These are phyloP conservation scores for Bergia sp. DNA, from an alignment of 92 coral and sea anemone genomes.

Conservation along the genomic window DNA sequence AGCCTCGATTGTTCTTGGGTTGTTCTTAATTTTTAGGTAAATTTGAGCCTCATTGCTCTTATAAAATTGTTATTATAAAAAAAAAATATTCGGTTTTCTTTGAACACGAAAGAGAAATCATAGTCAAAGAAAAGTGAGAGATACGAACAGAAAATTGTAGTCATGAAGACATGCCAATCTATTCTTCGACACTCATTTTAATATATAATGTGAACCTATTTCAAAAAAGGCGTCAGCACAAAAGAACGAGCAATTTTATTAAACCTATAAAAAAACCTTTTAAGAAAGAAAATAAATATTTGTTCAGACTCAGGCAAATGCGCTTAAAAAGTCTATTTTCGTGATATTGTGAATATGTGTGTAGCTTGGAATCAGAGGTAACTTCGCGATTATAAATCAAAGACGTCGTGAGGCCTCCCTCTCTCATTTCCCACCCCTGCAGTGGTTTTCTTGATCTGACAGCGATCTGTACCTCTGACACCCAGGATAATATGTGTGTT, in stretches of 20 bases:
- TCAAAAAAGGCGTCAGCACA: not conserved
- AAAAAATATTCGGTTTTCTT: not conserved
- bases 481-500: not conserved
- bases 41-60: no score
- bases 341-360: not conserved
- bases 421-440: no score
- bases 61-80: no score
- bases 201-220: not conserved
- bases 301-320: not conserved
- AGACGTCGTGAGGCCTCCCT: no score
- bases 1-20: no score
- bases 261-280: not conserved
- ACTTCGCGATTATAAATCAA: no score
- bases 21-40: no score
- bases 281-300: not conserved
- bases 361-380: no score
- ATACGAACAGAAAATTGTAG: not conserved
- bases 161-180: not conserved
- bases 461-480: no score
- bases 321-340: conserved; percentile 2
- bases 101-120: not conserved
- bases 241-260: not conserved
- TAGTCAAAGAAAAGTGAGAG: not conserved
- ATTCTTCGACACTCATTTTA: not conserved
- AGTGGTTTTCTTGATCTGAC: no score